Evolutionary conservation across 2,888 invertebrate species (phyloP).

Genomic region (Ochropleura plecta): DNA sequence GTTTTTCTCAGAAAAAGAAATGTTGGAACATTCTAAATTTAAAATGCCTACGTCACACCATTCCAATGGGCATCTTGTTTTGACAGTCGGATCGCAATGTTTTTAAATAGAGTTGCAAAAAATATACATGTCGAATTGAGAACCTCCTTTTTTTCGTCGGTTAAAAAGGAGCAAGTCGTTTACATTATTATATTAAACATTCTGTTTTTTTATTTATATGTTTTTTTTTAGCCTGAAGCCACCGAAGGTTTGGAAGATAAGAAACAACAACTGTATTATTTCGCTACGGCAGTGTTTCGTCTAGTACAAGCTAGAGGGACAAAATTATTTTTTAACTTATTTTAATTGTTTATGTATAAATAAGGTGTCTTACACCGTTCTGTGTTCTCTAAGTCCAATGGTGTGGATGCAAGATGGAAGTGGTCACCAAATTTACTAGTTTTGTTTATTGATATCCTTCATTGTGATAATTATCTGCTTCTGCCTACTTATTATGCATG

Average conservation of each 20-base stretch:
- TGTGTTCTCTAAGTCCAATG: no score
- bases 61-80: neutral
- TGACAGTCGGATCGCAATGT: neutral
- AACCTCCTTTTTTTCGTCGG: no score
- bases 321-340: no score
- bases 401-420: no score
- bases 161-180: neutral
- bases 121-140: no score
- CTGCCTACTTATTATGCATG: neutral
- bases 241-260: neutral
- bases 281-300: no score
- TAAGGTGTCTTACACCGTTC: no score
- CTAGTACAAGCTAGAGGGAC: no score
- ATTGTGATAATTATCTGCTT: neutral
- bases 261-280: neutral
- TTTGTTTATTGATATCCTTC: neutral
- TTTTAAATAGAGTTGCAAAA: neutral
- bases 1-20: slow-evolving; percentile 6
- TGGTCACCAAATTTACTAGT: neutral
- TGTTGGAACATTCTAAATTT: slow-evolving; percentile 23
- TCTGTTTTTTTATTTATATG: no score
- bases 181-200: neutral
- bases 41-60: neutral
- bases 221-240: neutral
- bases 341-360: no score